Percentiles rank a stretch among this genome's conserved stretches.
Conservation (phyloP, 2,797 vertebrate species). For the Botia kubotai region DNA sequence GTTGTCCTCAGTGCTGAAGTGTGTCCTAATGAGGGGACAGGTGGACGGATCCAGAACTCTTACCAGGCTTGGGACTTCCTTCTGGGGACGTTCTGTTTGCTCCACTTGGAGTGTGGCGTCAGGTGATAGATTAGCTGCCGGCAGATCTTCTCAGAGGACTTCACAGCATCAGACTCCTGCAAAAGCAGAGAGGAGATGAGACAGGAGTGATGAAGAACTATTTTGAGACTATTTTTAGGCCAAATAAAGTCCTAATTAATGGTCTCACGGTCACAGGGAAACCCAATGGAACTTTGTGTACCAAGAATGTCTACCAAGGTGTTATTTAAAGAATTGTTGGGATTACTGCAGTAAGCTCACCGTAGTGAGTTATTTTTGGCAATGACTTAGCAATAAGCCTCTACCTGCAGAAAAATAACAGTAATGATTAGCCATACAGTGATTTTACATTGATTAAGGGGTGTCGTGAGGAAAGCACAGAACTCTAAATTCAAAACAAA, state of each 20-base stretch:
- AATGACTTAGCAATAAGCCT: neutral
- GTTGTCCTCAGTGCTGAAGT: neutral
- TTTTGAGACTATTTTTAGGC: neutral
- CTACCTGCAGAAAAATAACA: neutral
- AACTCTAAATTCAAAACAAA: neutral
- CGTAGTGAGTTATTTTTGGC: no score
- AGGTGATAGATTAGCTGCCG: constrained; percentile 91
- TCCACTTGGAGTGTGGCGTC: constrained; percentile 87
- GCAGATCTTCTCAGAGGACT: constrained; percentile 89
- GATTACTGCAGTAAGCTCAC: no score
- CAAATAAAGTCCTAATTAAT: neutral
- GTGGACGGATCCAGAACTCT: constrained; percentile 65
- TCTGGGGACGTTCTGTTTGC: constrained; percentile 76
- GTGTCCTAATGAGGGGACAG: constrained; percentile 25
- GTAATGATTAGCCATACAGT: neutral
- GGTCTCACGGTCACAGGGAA: constrained; percentile 14
- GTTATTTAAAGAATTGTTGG: neutral
- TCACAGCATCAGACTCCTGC: constrained; percentile 83
- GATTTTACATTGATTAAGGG: neutral
- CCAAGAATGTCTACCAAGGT: neutral
- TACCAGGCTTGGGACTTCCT: constrained; percentile 87
- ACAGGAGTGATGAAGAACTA: constrained; percentile 18
- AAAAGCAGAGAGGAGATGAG: constrained; percentile 35
- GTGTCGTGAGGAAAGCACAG: neutral
- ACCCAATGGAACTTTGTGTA: neutral